Evolutionary conservation across 2,888 invertebrate species (phyloP).

Genomic region (Odontocolon sp.): DNA sequence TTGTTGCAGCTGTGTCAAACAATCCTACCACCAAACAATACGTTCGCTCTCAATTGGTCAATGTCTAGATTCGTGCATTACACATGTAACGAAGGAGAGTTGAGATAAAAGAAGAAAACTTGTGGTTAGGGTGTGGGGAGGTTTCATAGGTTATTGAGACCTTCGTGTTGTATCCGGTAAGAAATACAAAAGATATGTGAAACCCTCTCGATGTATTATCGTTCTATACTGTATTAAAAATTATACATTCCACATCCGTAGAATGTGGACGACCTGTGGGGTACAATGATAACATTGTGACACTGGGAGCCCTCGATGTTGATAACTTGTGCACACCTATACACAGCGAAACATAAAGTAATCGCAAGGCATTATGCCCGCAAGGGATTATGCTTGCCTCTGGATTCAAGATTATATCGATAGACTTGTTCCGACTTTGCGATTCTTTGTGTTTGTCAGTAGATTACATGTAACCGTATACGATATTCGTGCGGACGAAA

Average conservation of each 20-base stretch:
- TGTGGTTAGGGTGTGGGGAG: neutral
- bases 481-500: neutral
- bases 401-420: conserved; percentile 6
- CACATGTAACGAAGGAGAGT: neutral
- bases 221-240: neutral
- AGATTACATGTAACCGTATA: neutral
- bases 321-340: neutral
- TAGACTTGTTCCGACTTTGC: conserved; percentile 7
- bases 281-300: conserved; percentile 33
- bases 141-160: neutral
- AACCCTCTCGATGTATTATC: neutral
- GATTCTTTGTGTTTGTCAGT: neutral
- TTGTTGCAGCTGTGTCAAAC: too few species aligned
- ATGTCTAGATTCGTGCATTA: too few species aligned
- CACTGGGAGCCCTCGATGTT: neutral
- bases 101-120: neutral
- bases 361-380: neutral
- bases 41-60: too few species aligned
- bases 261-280: conserved; percentile 21
- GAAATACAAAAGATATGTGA: conserved; percentile 32
- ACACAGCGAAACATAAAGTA: too few species aligned
- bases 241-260: neutral
- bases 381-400: too few species aligned
- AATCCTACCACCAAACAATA: too few species aligned
- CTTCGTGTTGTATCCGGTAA: conserved; percentile 35